Percentiles rank a stretch among this genome's conserved stretches.
phyloP scores from a whole-genome alignment of 2,797 vertebrate genomes.

The Loriculus beryllinus region DNA sequence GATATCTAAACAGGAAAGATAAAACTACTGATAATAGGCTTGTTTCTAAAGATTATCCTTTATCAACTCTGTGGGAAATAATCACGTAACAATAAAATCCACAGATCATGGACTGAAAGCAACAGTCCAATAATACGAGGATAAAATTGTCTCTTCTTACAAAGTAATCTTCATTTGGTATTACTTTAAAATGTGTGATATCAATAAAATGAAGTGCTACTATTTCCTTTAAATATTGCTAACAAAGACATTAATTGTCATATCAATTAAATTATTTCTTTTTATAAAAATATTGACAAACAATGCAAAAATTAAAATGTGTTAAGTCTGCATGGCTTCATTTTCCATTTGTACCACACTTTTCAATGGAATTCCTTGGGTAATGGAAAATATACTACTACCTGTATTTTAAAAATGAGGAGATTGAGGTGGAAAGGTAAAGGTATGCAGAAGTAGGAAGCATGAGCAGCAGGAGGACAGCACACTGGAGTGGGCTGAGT shows the following conservation, averaged over 20 bases:
- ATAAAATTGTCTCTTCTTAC: neutral
- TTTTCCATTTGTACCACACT: neutral
- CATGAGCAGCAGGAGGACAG: neutral
- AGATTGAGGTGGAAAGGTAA: neutral
- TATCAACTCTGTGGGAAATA: neutral
- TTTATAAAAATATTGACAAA: neutral
- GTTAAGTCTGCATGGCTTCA: neutral
- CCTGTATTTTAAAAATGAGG: neutral
- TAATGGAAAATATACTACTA: neutral
- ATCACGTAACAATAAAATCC: neutral
- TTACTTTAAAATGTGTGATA: neutral
- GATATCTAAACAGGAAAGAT: neutral
- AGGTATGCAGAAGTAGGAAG: neutral
- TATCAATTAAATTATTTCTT: neutral
- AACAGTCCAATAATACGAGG: rapidly evolving
- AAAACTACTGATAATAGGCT: neutral
- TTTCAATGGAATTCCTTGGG: neutral
- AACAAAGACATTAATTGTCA: neutral
- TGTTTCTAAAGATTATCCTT: neutral
- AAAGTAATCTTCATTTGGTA: neutral
- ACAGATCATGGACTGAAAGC: neutral
- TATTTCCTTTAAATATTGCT: neutral
- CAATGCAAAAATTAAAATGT: neutral
- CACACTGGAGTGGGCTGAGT: neutral
- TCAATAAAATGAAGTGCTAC: neutral